Evolutionary conservation across 2,797 vertebrate genomes (phyloP).

Genomic region (Champsocephalus esox): DNA sequence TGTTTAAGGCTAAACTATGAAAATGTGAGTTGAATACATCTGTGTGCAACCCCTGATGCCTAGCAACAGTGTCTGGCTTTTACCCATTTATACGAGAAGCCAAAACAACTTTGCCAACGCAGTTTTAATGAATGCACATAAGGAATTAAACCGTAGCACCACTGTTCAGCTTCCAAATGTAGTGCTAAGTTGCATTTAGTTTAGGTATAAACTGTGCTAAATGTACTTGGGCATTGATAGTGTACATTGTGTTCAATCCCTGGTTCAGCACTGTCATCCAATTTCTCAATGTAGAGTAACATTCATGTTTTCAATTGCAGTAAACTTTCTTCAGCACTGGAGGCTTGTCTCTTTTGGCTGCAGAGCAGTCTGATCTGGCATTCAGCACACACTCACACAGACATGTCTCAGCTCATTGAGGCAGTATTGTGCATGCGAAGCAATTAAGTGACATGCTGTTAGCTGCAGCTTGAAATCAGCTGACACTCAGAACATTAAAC

Average conservation of each 20-base stretch:
- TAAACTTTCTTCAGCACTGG: too few species aligned
- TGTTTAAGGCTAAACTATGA: background rate
- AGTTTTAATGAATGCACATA: background rate
- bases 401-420: slow-evolving; percentile 47
- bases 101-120: background rate
- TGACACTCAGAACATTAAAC: slow-evolving; percentile 20
- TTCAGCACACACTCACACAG: slow-evolving; percentile 25
- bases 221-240: background rate
- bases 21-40: background rate
- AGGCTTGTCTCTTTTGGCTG: slow-evolving; percentile 1
- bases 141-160: background rate
- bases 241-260: background rate
- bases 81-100: background rate
- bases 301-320: background rate
- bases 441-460: slow-evolving; percentile 12
- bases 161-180: background rate
- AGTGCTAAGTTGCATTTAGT: too few species aligned
- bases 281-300: background rate
- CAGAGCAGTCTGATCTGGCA: slow-evolving; percentile 16
- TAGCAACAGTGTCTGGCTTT: background rate
- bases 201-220: background rate
- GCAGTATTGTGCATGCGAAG: slow-evolving; percentile 41
- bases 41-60: background rate
- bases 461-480: slow-evolving; percentile 41
- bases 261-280: background rate